Base-by-base conservation (phyloP, 2,888 invertebrate species). In the Meliscaeva auricollis region DNA sequence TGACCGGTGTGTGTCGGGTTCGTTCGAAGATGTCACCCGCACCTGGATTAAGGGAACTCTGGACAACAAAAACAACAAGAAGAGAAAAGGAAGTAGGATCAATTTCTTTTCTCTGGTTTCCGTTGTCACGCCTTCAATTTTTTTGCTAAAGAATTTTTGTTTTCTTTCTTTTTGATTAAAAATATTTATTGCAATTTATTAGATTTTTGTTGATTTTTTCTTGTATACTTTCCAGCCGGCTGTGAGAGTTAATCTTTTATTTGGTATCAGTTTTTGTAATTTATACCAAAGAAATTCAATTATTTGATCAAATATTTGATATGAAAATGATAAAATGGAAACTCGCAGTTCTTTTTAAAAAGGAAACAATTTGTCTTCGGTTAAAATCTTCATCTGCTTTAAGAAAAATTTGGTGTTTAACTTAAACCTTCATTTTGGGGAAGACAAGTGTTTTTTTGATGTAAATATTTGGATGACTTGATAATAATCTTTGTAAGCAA, bases 151-250 rank as follows among this genome's bases (percentile, higher is more conserved):
- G 46, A 69, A 20, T 26, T 26, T 26, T 26, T 26, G 54, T 70
- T 52, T 60, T 13, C 38, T 20, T 50, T 81, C 56, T 46, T 66
- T 68, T 82, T 75, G 58, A 52, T 76, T 52, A 69, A 73, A 8
- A 73, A 38, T 77, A 83, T 83, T 83, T 83, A 56, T 77, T 46
- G 79, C 83, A 79, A 84, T 84, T 84, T 79, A 79, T 84, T 84
- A 60, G 75, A 58, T 77, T 77, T 60, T 30, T 69, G 52, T 64
- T 56, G 64, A 26, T 56, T 38, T 68, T 60, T 22, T 46, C 11
- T 22, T 11, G 6, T n/a, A 15, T 2, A 41, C 13, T 4, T 13
- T 41, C 13, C 41, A 77, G 68, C 60, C 77, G 62, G 73, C 82
- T 72, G 38, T 38, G 72, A 26, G 20, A 30, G 26, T 64, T 26